Percentiles rank a stretch among this genome's conserved stretches.
phyloP scores from a whole-genome alignment of 2,797 vertebrate genomes.

The Scolopax rusticola region DNA sequence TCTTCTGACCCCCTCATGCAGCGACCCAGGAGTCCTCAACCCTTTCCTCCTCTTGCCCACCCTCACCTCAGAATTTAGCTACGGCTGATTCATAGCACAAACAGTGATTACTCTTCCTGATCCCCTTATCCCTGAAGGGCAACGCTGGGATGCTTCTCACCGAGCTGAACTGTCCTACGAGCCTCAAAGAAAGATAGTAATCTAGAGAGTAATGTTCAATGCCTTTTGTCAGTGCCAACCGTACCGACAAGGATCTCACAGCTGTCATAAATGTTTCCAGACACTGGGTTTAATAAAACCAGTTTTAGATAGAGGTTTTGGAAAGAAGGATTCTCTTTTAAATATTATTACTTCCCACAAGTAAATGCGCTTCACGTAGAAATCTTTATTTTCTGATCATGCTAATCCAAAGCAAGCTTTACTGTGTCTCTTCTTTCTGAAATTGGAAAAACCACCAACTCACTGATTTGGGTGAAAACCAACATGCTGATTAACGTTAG shows the following conservation, averaged over 20 bases:
- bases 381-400: not conserved
- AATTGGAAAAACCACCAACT: fast-evolving
- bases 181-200: not conserved
- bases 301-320: not conserved
- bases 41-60: not conserved
- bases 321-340: not conserved
- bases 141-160: not conserved
- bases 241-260: not conserved
- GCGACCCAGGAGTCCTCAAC: not conserved
- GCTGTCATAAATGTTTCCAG: not conserved
- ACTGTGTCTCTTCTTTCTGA: not conserved
- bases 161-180: not conserved
- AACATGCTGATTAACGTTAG: not conserved
- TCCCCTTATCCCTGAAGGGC: not conserved
- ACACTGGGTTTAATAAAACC: not conserved
- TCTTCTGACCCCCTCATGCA: not conserved
- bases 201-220: not conserved
- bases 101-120: not conserved
- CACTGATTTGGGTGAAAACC: not conserved
- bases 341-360: not conserved
- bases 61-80: not conserved
- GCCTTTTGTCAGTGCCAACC: not conserved
- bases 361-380: not conserved
- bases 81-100: not conserved
- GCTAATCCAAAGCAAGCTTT: not conserved